Conservation (phyloP, 2,888 invertebrate species). For the Gnatocerus cornutus region DNA sequence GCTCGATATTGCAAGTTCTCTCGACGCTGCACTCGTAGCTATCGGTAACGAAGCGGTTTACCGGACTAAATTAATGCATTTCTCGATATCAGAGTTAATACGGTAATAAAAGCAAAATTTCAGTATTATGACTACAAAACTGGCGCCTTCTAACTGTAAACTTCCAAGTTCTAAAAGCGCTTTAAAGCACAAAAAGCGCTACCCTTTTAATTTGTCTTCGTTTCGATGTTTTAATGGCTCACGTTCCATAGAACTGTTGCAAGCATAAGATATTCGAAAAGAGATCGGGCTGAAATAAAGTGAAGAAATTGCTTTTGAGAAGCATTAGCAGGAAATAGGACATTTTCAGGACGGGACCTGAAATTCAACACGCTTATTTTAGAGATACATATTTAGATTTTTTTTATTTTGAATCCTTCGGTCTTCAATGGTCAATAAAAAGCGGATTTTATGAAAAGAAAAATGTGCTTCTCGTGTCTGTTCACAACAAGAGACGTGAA, state of each 20-base stretch:
- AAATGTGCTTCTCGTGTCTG: too few species aligned
- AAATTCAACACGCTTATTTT: too few species aligned
- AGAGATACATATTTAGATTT: too few species aligned
- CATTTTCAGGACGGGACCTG: too few species aligned
- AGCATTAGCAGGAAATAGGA: too few species aligned
- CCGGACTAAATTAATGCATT: constrained; percentile 2
- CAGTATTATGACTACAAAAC: background rate
- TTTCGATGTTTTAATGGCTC: constrained; percentile 4
- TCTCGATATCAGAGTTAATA: background rate
- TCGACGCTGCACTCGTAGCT: constrained; percentile 1
- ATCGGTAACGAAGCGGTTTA: constrained; percentile 4
- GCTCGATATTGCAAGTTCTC: background rate
- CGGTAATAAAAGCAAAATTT: background rate
- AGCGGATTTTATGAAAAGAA: too few species aligned
- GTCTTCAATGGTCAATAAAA: too few species aligned
- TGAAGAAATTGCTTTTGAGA: too few species aligned
- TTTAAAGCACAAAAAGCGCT: background rate
- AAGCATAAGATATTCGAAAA: too few species aligned
- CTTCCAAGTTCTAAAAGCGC: background rate
- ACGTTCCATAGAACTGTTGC: constrained; percentile 1
- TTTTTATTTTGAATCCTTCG: too few species aligned
- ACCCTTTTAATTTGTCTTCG: constrained; percentile 2
- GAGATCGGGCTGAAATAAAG: background rate
- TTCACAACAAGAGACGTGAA: too few species aligned
- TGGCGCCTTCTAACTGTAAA: background rate